Evolutionary conservation across 2,888 invertebrate genomes (phyloP).

Genomic region (Altica lythri): DNA sequence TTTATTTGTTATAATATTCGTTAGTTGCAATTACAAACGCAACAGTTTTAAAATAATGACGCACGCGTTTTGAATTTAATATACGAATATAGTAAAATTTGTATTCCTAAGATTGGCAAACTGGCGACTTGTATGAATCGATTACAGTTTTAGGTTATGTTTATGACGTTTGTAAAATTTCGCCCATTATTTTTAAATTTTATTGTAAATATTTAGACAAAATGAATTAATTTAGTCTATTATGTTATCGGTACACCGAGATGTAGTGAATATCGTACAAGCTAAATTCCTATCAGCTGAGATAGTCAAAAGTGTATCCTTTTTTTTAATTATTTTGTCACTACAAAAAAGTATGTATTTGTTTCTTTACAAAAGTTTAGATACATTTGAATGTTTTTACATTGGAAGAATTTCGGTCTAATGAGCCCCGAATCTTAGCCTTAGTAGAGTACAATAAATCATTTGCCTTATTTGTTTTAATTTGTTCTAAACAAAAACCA

Average conservation of each 20-base stretch:
- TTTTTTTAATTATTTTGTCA: slow-evolving; percentile 22
- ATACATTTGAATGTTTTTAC: slow-evolving; percentile 55
- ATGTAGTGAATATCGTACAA: slow-evolving; percentile 60
- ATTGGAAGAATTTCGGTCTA: slow-evolving; percentile 58
- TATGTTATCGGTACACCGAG: slow-evolving; percentile 51
- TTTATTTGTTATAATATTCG: too few species aligned
- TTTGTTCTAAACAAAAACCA: slow-evolving; percentile 67
- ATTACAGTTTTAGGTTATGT: slow-evolving; percentile 27
- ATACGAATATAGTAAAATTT: too few species aligned
- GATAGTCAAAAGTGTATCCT: slow-evolving; percentile 65
- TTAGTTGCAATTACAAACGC: neutral
- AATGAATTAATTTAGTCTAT: slow-evolving; percentile 28
- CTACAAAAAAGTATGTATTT: slow-evolving; percentile 2
- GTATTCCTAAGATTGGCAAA: neutral
- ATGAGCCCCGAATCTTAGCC: slow-evolving; percentile 62
- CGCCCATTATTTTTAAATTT: slow-evolving; percentile 22
- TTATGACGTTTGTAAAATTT: slow-evolving; percentile 17
- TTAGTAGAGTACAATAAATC: slow-evolving; percentile 64
- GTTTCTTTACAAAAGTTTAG: slow-evolving; percentile 46
- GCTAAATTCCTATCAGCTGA: slow-evolving; percentile 64
- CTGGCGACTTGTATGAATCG: neutral
- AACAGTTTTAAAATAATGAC: neutral
- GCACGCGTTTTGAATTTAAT: too few species aligned
- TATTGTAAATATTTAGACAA: slow-evolving; percentile 22
- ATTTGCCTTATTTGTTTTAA: slow-evolving; percentile 63